Percentiles rank a stretch among this genome's conserved stretches.
Evolutionary conservation across 2,888 invertebrate species (phyloP).

Genomic region (Aphodius granarius): DNA sequence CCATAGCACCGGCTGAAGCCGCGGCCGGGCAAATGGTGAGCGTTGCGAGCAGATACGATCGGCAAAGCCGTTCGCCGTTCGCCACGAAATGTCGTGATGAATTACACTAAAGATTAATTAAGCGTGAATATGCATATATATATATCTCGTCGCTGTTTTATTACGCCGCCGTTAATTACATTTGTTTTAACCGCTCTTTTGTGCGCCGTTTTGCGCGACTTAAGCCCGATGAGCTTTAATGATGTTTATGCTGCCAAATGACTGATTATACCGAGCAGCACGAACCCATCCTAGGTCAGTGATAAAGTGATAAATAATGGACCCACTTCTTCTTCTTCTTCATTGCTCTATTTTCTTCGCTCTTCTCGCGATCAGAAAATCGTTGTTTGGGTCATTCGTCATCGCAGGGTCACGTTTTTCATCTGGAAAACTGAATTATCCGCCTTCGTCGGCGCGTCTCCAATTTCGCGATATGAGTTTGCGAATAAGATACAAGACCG

Average conservation of each 20-base stretch:
- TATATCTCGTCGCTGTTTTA: background rate
- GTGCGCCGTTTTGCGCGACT: background rate
- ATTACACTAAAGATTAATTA: slow-evolving; percentile 11
- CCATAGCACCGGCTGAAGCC: background rate
- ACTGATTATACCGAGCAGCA: background rate
- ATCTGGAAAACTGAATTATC: background rate
- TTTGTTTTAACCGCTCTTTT: background rate
- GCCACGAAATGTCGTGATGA: slow-evolving; percentile 1
- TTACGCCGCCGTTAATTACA: background rate
- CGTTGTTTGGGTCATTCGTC: background rate
- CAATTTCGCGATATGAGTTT: background rate
- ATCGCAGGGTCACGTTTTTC: background rate
- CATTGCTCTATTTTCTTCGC: too few species aligned
- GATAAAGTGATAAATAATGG: background rate
- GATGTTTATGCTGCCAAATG: background rate
- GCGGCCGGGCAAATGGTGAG: background rate
- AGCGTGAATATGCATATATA: slow-evolving; percentile 7
- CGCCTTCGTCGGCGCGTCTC: background rate
- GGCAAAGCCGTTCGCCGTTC: too few species aligned
- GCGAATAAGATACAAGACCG: background rate
- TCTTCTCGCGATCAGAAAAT: background rate
- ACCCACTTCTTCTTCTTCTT: too few species aligned
- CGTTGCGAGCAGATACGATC: background rate
- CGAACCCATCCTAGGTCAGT: background rate
- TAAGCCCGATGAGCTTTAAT: background rate